These are phyloP conservation scores for Ellobium chinense DNA, from an alignment of 2,888 invertebrate species.

Conservation along the genomic window DNA sequence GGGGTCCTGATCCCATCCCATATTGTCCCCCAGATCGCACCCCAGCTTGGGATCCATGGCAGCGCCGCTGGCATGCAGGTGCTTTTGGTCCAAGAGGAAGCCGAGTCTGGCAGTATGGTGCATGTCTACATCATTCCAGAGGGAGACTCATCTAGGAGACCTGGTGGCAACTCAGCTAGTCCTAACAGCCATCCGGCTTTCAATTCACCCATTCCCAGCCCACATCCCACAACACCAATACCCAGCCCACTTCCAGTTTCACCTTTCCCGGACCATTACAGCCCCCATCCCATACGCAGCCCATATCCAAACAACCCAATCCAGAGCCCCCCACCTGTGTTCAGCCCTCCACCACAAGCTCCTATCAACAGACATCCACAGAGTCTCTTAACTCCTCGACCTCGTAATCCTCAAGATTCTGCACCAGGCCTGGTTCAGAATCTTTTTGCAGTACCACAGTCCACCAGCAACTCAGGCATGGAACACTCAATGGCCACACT, in stretches of 20 bases:
- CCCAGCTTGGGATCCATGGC: constrained; percentile 36
- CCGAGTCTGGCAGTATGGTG: constrained; percentile 56
- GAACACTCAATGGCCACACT: too few species aligned
- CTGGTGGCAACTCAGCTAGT: background rate
- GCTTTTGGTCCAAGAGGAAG: constrained; percentile 57
- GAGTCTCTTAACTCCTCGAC: background rate
- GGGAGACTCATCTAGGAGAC: background rate
- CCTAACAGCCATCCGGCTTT: background rate
- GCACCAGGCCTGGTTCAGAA: too few species aligned
- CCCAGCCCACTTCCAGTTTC: constrained; percentile 8
- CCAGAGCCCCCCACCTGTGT: background rate
- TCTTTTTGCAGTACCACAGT: too few species aligned
- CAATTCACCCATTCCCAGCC: constrained; percentile 18
- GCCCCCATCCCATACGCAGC: constrained; percentile 4
- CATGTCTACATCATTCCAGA: constrained; percentile 62
- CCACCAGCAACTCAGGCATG: too few species aligned
- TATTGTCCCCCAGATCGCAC: constrained; percentile 38
- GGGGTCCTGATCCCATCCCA: constrained; percentile 37
- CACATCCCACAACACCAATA: background rate
- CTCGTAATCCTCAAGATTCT: background rate
- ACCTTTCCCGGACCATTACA: constrained; percentile 4
- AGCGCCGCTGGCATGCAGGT: constrained; percentile 41
- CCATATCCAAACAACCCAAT: background rate
- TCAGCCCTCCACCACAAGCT: background rate
- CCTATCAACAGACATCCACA: background rate